phyloP scores from a whole-genome alignment of 2,888 invertebrate species.

The Villa cingulata region DNA sequence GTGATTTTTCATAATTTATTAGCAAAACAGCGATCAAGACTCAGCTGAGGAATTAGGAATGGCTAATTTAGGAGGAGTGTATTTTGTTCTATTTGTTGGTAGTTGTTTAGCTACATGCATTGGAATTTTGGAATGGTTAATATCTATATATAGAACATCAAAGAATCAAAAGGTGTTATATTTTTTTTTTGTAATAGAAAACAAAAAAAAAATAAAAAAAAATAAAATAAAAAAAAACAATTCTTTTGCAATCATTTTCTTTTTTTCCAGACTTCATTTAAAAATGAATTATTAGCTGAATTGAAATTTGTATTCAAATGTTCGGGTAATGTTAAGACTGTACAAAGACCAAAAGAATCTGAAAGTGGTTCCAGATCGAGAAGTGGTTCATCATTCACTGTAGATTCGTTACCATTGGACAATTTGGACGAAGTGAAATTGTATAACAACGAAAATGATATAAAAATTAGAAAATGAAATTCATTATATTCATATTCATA shows the following conservation, averaged over 20 bases:
- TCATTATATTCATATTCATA: too few relatives aligned
- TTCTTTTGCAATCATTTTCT: neutral
- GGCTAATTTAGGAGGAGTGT: conserved; percentile 52
- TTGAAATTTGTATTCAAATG: conserved; percentile 7
- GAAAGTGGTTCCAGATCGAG: neutral
- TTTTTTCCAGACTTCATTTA: conserved; percentile 3
- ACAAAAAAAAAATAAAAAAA: too few relatives aligned
- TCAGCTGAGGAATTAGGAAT: conserved; percentile 41
- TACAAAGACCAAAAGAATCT: neutral
- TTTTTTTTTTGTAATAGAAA: too few relatives aligned
- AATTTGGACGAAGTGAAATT: neutral
- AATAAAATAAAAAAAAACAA: too few relatives aligned
- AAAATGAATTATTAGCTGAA: conserved; percentile 3
- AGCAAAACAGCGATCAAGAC: conserved; percentile 2
- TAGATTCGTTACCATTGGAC: neutral
- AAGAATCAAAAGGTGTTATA: conserved; percentile 19
- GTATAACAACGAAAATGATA: neutral
- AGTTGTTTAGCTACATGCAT: conserved; percentile 29
- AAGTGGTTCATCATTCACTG: neutral
- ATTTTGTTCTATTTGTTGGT: conserved; percentile 45
- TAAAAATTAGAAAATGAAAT: neutral
- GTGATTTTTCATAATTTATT: neutral
- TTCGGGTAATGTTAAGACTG: conserved; percentile 7
- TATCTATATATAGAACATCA: conserved; percentile 10
- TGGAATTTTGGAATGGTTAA: conserved; percentile 29